Percentiles rank a stretch among this genome's conserved stretches.
Evolutionary conservation across 1,140 invertebrate genomes (phyloP).

Genomic region (Heliconius eleuchia): DNA sequence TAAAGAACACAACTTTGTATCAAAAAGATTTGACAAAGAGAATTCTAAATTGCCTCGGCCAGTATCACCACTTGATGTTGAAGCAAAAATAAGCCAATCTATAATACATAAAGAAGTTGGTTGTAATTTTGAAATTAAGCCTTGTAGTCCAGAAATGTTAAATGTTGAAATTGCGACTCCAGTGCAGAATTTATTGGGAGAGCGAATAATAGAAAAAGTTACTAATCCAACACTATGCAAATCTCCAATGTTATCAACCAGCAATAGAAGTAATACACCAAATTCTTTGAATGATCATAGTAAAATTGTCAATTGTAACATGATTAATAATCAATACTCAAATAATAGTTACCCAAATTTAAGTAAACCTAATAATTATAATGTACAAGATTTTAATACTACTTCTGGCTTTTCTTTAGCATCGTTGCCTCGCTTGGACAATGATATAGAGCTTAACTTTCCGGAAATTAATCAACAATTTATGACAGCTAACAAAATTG

Average conservation of each 20-base stretch:
- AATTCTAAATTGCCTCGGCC: constrained; percentile 50
- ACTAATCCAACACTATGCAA: constrained; percentile 56
- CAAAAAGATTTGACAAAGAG: constrained; percentile 47
- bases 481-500: constrained; percentile 73
- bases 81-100: constrained; percentile 81
- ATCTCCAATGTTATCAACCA: constrained; percentile 43
- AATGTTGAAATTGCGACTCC: constrained; percentile 73
- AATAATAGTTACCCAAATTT: constrained; percentile 41
- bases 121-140: constrained; percentile 81
- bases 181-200: constrained; percentile 61
- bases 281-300: constrained; percentile 34
- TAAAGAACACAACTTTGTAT: constrained; percentile 43
- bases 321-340: constrained; percentile 55
- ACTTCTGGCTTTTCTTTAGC: constrained; percentile 70
- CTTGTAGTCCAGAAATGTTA: constrained; percentile 77
- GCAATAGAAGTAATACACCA: constrained; percentile 39
- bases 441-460: constrained; percentile 75
- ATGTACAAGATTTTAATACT: constrained; percentile 67
- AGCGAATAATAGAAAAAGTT: constrained; percentile 74
- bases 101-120: constrained; percentile 81
- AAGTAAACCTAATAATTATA: constrained; percentile 54
- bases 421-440: constrained; percentile 71
- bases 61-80: constrained; percentile 76
- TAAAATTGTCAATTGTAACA: constrained; percentile 63
- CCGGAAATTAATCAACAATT: constrained; percentile 78